A percentile compares a stretch with the other conserved stretches of the same genome.
phyloP scores from a whole-genome alignment of 1,140 invertebrate genomes.

The Zaprionus ornatus region DNA sequence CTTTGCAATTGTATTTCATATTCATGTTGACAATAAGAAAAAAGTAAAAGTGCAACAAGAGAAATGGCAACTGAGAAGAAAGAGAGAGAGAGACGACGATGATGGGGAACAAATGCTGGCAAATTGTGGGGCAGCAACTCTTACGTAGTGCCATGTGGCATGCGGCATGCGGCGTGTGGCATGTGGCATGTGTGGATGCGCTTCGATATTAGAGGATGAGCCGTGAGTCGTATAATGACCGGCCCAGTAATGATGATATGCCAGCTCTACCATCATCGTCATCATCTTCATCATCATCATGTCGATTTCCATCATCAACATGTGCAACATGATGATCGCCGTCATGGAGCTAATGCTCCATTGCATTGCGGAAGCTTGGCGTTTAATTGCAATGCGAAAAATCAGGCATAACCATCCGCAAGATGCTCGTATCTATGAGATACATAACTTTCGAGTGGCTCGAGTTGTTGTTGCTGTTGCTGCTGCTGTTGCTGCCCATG shows the following conservation, averaged over 20 bases:
- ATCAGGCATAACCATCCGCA: constrained; percentile 24
- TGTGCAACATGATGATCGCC: background rate
- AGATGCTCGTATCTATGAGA: constrained; percentile 41
- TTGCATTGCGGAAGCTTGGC: constrained; percentile 61
- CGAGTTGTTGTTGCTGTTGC: constrained; percentile 4
- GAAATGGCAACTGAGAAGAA: background rate
- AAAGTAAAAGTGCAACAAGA: constrained; percentile 63
- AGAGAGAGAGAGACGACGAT: constrained; percentile 11
- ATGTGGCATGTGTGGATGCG: background rate
- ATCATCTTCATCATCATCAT: background rate
- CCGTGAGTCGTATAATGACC: constrained; percentile 27
- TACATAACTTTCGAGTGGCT: constrained; percentile 30
- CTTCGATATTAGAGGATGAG: background rate
- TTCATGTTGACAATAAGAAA: constrained; percentile 69
- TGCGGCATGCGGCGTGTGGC: background rate
- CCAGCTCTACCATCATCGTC: background rate
- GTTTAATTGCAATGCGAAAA: constrained; percentile 61
- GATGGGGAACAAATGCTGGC: constrained; percentile 21
- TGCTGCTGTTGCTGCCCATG: constrained; percentile 23
- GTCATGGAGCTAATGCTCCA: constrained; percentile 23
- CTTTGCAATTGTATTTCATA: constrained; percentile 49
- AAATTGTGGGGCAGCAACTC: constrained; percentile 24
- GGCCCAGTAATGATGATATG: constrained; percentile 7
- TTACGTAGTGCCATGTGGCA: constrained; percentile 20
- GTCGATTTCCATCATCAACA: background rate